Evolutionary conservation across 1,140 invertebrate genomes (phyloP).

Genomic region (Rhagoletis zephyria): DNA sequence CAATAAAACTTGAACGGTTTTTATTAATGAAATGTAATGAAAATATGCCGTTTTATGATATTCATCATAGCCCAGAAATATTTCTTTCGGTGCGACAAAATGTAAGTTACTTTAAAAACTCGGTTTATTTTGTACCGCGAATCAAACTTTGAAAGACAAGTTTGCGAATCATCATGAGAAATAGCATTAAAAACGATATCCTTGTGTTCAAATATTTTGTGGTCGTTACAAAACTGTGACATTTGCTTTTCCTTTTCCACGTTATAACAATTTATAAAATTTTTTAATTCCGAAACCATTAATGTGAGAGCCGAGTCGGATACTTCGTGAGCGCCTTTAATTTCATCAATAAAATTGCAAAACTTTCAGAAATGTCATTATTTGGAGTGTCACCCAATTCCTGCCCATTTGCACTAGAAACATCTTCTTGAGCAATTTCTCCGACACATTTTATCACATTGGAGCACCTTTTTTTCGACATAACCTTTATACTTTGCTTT

Average conservation of each 20-base stretch:
- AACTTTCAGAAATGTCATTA: neutral
- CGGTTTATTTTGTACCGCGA: neutral
- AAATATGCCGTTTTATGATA: conserved; percentile 35
- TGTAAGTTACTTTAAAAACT: conserved; percentile 21
- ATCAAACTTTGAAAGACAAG: neutral
- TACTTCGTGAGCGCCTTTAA: conserved; percentile 6
- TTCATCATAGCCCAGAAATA: conserved; percentile 26
- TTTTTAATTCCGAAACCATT: conserved; percentile 10
- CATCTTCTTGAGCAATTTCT: conserved; percentile 8
- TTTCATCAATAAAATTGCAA: conserved; percentile 17
- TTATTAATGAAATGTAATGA: conserved; percentile 51
- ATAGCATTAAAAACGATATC: neutral
- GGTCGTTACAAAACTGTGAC: neutral
- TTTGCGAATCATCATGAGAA: too few relatives aligned
- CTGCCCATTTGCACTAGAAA: neutral
- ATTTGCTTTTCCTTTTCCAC: neutral
- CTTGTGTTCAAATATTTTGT: neutral
- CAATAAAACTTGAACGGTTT: conserved; percentile 28
- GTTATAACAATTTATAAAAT: neutral
- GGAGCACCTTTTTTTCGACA: conserved; percentile 19
- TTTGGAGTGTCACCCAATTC: neutral
- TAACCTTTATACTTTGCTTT: neutral
- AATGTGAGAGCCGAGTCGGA: neutral
- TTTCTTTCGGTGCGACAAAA: conserved; percentile 40
- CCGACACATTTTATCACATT: neutral